A percentile compares a stretch with the other conserved stretches of the same genome.
Conservation (phyloP, 2,113 vertebrate genomes). For the Taxidea taxus region DNA sequence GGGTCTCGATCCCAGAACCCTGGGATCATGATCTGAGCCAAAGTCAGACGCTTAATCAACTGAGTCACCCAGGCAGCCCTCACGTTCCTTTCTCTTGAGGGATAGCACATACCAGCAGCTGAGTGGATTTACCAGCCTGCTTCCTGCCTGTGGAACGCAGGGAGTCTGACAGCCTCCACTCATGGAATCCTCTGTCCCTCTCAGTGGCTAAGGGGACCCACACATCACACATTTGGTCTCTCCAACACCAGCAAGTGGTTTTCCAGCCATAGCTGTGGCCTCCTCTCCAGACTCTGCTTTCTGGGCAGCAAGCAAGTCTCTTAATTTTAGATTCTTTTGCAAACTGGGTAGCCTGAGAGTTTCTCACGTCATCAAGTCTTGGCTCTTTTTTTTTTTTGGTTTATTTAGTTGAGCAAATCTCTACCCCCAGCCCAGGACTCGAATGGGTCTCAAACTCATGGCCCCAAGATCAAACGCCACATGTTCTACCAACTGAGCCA, state of each 20-base stretch:
- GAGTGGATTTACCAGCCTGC: not conserved
- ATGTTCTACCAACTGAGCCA: not conserved
- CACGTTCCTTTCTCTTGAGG: not conserved
- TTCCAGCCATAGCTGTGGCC: not conserved
- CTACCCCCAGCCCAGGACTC: not conserved
- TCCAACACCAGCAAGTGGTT: not conserved
- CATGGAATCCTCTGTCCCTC: not conserved
- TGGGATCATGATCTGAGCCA: too few relatives aligned
- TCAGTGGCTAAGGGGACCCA: not conserved
- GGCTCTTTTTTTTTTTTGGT: not conserved
- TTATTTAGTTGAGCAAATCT: not conserved
- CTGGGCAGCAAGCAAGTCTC: not conserved
- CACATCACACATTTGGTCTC: rapidly evolving
- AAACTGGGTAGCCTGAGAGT: not conserved
- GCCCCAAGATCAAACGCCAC: not conserved
- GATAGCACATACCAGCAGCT: not conserved
- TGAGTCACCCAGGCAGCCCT: not conserved
- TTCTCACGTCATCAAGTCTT: not conserved
- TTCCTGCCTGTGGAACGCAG: not conserved
- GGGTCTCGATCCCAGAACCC: too few relatives aligned
- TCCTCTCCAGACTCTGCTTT: not conserved
- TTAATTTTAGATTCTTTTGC: not conserved
- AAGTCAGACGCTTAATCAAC: too few relatives aligned
- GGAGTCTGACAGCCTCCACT: not conserved
- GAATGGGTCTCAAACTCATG: not conserved